Evolutionary conservation across 2,113 vertebrate species (phyloP), one percentile per base, ranked within the genome.

Genomic region (Labeo rohita): DNA sequence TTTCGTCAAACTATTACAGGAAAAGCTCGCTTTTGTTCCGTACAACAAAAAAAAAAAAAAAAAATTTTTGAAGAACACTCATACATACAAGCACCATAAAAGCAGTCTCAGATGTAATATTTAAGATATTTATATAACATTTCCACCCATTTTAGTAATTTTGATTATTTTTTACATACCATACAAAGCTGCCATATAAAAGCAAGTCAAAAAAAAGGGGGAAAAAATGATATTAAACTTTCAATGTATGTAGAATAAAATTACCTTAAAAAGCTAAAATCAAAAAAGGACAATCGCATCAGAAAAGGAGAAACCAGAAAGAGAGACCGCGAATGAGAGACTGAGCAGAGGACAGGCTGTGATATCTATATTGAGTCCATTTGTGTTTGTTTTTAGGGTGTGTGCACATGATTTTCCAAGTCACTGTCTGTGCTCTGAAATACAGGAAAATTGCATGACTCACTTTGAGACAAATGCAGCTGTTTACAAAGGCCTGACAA

Each of bases 381-480:
- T 92, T 91, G 45, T 94, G 92, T 93, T 94, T 94, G 92, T 93
- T 93, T 94, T 93, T 88, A 90, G 93, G 93, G 89, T 85, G 93
- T 94, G 92, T 89, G 87, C 84, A 79, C 74, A 88, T 92, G 86
- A 91, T 88, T 95, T 94, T 94, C 93, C 91, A 91, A 92, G 90
- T 92, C 91, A 90, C 90, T 92, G 93, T 93, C 92, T 93, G 80
- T 83, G 84, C 87, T 90, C 88, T 82, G 89, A 90, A 93, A 93
- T 89, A 93, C 91, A 92, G 91, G 92, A 93, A 94, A 93, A 93
- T 91, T 91, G 90, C 90, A 89, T 94, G 93, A 95, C 88, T 95
- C 94, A 94, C 90, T 90, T 86, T 92, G 90, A 89, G 88, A 91
- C 92, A 92, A 92, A 93, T 39, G 85, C 92, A 94, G 92, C 92